A percentile compares a stretch with the other conserved stretches of the same genome.
Conservation (phyloP, 2,113 vertebrate species). For the Cynopterus brachyotis region DNA sequence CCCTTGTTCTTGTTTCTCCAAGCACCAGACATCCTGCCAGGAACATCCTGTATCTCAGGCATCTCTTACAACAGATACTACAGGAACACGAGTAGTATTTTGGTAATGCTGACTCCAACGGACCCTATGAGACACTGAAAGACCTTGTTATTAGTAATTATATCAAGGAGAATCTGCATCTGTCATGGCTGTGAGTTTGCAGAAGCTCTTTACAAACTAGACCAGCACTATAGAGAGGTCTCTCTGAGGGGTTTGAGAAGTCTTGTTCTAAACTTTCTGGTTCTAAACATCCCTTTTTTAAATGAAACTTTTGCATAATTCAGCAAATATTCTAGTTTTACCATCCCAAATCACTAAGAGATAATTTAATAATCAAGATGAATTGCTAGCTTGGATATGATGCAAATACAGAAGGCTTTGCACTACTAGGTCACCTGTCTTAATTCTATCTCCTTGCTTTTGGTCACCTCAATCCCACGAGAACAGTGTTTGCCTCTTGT, state of each 20-base stretch:
- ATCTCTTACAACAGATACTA: too few relatives aligned
- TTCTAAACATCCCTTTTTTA: neutral
- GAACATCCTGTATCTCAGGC: too few relatives aligned
- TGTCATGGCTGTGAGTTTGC: neutral
- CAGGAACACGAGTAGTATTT: neutral
- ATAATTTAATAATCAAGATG: neutral
- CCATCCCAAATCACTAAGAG: neutral
- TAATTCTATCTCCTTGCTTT: neutral
- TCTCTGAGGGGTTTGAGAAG: neutral
- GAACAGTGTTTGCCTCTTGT: neutral
- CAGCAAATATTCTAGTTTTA: neutral
- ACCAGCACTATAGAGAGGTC: neutral
- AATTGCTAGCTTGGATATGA: neutral
- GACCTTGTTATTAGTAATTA: neutral
- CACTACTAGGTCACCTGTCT: neutral
- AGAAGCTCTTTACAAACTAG: neutral
- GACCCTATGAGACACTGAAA: neutral
- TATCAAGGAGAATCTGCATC: neutral
- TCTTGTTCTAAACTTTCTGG: neutral
- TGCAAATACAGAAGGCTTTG: neutral
- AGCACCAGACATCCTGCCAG: too few relatives aligned
- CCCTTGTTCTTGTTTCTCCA: too few relatives aligned
- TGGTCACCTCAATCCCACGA: neutral
- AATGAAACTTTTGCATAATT: neutral
- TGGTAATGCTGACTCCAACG: neutral